Percentiles rank a stretch among this genome's conserved stretches.
Conservation (phyloP, 2,797 vertebrate species). For the Spizella passerina region DNA sequence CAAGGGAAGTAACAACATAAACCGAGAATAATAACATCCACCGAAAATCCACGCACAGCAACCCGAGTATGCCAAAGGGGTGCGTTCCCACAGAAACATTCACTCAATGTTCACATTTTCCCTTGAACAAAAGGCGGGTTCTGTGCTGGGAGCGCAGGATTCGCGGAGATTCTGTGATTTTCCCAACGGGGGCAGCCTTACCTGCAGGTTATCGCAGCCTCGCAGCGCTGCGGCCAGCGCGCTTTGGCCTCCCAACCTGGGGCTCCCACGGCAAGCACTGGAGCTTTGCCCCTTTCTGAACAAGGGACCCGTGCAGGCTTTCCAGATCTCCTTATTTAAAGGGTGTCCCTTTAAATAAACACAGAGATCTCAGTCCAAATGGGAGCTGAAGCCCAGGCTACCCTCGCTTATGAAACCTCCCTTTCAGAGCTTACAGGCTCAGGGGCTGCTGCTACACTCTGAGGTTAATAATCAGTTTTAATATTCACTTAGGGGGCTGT, state of each 20-base stretch:
- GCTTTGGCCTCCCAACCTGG: background rate
- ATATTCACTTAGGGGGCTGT: constrained; percentile 76
- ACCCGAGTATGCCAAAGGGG: background rate
- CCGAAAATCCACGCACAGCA: background rate
- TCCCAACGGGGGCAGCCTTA: constrained; percentile 68
- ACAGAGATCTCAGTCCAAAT: background rate
- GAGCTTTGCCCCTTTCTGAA: background rate
- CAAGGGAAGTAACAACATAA: background rate
- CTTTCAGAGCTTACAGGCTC: constrained; percentile 7
- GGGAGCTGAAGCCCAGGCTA: constrained; percentile 20
- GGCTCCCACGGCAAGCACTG: background rate
- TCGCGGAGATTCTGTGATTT: background rate
- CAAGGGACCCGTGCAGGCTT: background rate
- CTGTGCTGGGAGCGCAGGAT: background rate
- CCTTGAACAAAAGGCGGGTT: background rate
- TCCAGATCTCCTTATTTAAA: background rate
- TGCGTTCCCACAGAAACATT: background rate
- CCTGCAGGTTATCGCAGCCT: background rate
- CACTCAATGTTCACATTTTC: background rate
- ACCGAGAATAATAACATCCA: background rate
- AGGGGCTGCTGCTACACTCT: constrained; percentile 6
- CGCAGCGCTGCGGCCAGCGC: background rate
- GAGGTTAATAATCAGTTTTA: constrained; percentile 75
- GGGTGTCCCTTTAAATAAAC: constrained; percentile 22
- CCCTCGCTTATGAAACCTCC: constrained; percentile 25